phyloP scores from a whole-genome alignment of 1,140 invertebrate species.

The Euglossa dilemma region DNA sequence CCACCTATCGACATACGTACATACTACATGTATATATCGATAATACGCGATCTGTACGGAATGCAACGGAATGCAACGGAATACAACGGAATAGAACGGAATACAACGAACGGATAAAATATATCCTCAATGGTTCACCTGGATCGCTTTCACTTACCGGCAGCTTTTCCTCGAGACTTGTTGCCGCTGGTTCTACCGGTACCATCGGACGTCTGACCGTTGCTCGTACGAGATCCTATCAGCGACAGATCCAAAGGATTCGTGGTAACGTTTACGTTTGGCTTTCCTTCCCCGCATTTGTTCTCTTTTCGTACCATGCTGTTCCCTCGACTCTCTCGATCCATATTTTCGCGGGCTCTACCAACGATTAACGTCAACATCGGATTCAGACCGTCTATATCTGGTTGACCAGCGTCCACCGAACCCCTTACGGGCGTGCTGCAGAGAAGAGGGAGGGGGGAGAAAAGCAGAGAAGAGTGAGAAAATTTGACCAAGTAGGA shows the following conservation, averaged over 20 bases:
- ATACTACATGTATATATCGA: background rate
- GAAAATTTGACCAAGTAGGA: no score
- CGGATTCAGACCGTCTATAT: conserved; percentile 71
- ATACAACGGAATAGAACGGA: no score
- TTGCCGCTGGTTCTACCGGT: conserved; percentile 61
- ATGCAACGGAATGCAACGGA: no score
- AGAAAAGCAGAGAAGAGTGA: background rate
- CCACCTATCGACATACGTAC: background rate
- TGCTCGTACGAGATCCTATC: conserved; percentile 51
- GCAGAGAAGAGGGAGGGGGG: background rate
- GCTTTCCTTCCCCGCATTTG: conserved; percentile 73
- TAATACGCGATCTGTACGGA: background rate
- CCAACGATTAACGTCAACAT: conserved; percentile 69
- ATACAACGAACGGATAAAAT: background rate
- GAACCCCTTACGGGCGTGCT: conserved; percentile 81
- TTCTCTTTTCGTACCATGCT: conserved; percentile 29
- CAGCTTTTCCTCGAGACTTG: conserved; percentile 71
- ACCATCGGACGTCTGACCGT: conserved; percentile 59
- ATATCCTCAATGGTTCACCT: no score
- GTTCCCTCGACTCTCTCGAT: conserved; percentile 54
- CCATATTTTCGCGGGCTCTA: conserved; percentile 68
- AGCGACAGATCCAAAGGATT: conserved; percentile 84
- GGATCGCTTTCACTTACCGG: conserved; percentile 68
- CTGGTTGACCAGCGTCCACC: conserved; percentile 80
- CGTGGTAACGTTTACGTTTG: conserved; percentile 85